Evolutionary conservation across 2,888 invertebrate species (phyloP), one percentile per base, ranked within the genome.

Genomic region (Trichopoda pennipes): DNA sequence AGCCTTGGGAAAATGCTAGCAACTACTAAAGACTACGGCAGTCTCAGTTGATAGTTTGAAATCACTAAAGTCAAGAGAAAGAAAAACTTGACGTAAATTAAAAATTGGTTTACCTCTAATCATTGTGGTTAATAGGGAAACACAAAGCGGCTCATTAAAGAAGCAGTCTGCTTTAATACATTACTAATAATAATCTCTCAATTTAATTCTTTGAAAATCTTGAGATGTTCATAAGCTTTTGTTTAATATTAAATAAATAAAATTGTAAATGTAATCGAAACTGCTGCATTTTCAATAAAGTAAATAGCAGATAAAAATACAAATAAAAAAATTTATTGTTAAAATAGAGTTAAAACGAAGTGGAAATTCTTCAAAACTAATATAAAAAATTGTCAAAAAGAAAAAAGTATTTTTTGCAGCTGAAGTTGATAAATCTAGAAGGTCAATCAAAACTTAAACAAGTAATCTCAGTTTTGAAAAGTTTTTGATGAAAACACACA

Each of bases 201-300:
- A 76, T 82, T 79, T 69, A 58, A 68, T 68, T 72, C 61, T 38
- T 82, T 72, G 32, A 56, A 56, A 72, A 75, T 75, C 51, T 75
- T 74, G 23, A 79, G 35, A 44, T 61, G 42, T 72, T 72, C 61
- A 9, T 7, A 79, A 73, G 68, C 23, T 66, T 78, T 78, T 61
- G 10, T 21, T 3, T 4, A 42, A 53, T n/a, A 9, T 9, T 66
- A 56, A 66, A 32, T 38, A 38, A 51, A 61, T 63, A 70, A 56
- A 21, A 28, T 77, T 53, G n/a, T n/a, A n/a, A n/a, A n/a, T 49
- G n/a, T 47, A 63, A 70, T 56, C 38, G 10, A 23, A 44, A 60
- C 49, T 56, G 44, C 72, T 53, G 38, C 32, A 78, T 51, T 55
- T 61, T 56, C 63, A 56, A 69, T 55, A 68, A 74, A 49, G 74